These are phyloP conservation scores for Whitmania pigra DNA, from an alignment of 1,140 invertebrate species.

Conservation along the genomic window DNA sequence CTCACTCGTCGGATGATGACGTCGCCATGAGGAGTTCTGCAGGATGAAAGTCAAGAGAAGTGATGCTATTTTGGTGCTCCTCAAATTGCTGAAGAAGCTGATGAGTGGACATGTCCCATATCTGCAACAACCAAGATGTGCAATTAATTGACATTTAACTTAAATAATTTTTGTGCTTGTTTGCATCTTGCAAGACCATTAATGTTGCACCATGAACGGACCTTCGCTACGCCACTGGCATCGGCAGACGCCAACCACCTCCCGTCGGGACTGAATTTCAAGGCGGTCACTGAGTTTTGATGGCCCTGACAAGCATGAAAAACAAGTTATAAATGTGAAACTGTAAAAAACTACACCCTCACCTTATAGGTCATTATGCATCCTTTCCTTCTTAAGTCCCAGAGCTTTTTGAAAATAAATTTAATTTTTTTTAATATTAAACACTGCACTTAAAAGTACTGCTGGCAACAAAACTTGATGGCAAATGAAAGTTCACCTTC, in stretches of 20 bases:
- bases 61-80: constrained; percentile 67
- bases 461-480: neutral
- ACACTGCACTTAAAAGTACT: neutral
- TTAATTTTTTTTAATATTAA: constrained; percentile 5
- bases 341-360: constrained; percentile 30
- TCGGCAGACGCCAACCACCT: constrained; percentile 91
- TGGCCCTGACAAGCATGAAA: constrained; percentile 58
- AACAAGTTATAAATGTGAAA: neutral
- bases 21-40: constrained; percentile 85
- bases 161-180: too few species aligned
- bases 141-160: too few species aligned
- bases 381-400: constrained; percentile 62
- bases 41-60: constrained; percentile 87
- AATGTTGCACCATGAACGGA: constrained; percentile 31
- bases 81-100: constrained; percentile 74
- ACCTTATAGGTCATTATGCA: constrained; percentile 58
- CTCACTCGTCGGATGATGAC: constrained; percentile 53
- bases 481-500: constrained; percentile 46
- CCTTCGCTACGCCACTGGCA: constrained; percentile 68
- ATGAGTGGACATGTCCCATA: constrained; percentile 79
- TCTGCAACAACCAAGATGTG: constrained; percentile 29
- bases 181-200: too few species aligned
- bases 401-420: constrained; percentile 45
- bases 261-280: constrained; percentile 92
- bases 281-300: constrained; percentile 66